Conservation (phyloP, 2,888 invertebrate species). For the Sycophila texana region DNA sequence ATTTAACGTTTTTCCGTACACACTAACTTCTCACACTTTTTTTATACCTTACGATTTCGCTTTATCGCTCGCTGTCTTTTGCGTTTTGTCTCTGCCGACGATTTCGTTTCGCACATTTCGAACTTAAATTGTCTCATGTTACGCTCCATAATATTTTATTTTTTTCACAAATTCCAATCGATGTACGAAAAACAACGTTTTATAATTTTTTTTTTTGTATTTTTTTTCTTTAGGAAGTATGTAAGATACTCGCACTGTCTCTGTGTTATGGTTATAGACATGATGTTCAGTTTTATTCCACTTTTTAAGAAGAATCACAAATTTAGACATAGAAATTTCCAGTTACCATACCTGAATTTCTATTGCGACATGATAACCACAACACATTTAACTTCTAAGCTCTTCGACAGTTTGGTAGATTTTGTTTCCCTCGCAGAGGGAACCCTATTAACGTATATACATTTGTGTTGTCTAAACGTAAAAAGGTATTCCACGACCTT, state of each 20-base stretch:
- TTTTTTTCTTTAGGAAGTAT: constrained; percentile 51
- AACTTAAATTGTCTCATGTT: constrained; percentile 41
- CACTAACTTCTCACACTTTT: constrained; percentile 49
- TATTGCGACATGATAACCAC: constrained; percentile 34
- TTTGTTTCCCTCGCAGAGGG: constrained; percentile 58
- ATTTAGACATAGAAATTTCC: constrained; percentile 21
- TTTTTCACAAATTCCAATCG: constrained; percentile 40
- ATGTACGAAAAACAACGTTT: constrained; percentile 50
- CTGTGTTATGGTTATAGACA: constrained; percentile 30
- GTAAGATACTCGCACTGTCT: constrained; percentile 52
- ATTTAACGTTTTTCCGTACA: constrained; percentile 62
- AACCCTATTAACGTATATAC: constrained; percentile 56
- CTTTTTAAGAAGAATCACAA: constrained; percentile 36
- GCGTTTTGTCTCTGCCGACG: constrained; percentile 25
- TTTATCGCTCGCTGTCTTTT: constrained; percentile 32
- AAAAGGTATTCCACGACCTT: constrained; percentile 48
- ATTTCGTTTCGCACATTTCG: constrained; percentile 32
- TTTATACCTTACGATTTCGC: constrained; percentile 41
- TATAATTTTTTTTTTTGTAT: constrained; percentile 46
- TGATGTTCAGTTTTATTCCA: constrained; percentile 22
- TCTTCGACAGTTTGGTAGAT: constrained; percentile 54
- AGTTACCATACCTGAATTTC: constrained; percentile 31
- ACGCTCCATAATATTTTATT: constrained; percentile 45
- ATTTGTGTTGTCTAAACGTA: constrained; percentile 50
- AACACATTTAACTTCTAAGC: constrained; percentile 53